These are phyloP conservation scores for Cephus runcator DNA, from an alignment of 2,888 invertebrate species.

Conservation along the genomic window DNA sequence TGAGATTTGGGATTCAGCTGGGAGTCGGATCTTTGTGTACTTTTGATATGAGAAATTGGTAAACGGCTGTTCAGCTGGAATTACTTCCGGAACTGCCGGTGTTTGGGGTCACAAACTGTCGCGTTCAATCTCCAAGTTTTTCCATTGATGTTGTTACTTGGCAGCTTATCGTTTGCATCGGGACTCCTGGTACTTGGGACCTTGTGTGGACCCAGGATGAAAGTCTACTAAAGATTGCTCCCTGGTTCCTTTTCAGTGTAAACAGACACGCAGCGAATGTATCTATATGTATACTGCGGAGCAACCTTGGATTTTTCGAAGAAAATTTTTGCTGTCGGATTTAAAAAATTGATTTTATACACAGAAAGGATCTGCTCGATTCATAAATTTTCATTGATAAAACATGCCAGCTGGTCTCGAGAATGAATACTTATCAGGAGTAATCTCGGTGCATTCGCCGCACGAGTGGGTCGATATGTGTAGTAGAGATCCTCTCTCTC, in stretches of 20 bases:
- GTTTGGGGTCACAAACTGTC: no score
- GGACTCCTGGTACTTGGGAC: no score
- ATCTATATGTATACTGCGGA: background rate
- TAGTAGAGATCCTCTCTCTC: background rate
- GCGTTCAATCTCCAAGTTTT: no score
- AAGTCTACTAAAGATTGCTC: no score
- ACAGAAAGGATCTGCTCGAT: slow-evolving; percentile 20
- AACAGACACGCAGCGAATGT: background rate
- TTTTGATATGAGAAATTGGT: no score
- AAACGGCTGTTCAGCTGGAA: no score
- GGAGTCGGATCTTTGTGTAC: no score
- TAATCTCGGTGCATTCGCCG: slow-evolving; percentile 51
- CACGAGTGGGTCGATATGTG: slow-evolving; percentile 27
- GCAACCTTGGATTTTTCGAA: background rate
- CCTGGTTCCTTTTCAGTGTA: no score
- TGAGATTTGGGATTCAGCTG: background rate
- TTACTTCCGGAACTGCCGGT: no score
- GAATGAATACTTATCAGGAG: slow-evolving; percentile 49
- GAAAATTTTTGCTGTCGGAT: background rate
- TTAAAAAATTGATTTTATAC: background rate
- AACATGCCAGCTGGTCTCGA: slow-evolving; percentile 44
- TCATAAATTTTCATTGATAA: slow-evolving; percentile 56
- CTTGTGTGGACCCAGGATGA: no score
- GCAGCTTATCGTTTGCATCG: no score
- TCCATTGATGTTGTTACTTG: no score